Percentiles rank a stretch among this genome's conserved stretches.
These are phyloP conservation scores for Azorinus chamasolen DNA, from an alignment of 2,888 invertebrate species.

Conservation along the genomic window DNA sequence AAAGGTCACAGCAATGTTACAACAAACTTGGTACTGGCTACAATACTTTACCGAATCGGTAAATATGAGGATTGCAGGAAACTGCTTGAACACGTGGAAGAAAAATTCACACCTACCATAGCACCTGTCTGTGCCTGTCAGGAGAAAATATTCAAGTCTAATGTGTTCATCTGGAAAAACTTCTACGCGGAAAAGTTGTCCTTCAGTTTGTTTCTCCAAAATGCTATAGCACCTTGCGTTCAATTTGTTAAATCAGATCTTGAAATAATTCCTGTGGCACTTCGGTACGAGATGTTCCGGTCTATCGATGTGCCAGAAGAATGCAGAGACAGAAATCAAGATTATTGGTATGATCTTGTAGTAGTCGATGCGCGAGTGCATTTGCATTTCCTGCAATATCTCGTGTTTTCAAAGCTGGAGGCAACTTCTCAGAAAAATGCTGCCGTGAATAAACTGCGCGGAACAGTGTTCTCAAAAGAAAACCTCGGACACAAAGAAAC, in stretches of 20 bases:
- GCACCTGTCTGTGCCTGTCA: too few species aligned
- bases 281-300: slow-evolving; percentile 26
- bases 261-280: slow-evolving; percentile 1
- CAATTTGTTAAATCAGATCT: background rate
- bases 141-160: too few species aligned
- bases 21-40: too few species aligned
- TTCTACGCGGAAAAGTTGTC: too few species aligned
- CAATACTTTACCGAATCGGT: too few species aligned
- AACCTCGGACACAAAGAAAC: slow-evolving; percentile 14
- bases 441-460: background rate
- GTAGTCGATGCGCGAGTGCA: slow-evolving; percentile 21
- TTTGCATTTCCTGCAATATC: slow-evolving; percentile 15
- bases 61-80: too few species aligned
- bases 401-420: background rate
- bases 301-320: background rate
- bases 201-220: too few species aligned
- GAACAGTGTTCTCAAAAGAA: background rate
- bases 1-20: too few species aligned
- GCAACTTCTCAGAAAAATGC: background rate
- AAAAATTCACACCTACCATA: too few species aligned
- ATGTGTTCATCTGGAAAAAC: too few species aligned
- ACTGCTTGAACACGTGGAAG: too few species aligned
- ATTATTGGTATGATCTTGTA: slow-evolving; percentile 21
- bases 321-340: background rate
- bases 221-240: slow-evolving; percentile 4